Base-by-base conservation (phyloP, 1,140 invertebrate genomes). In the Anastatus disparis region DNA sequence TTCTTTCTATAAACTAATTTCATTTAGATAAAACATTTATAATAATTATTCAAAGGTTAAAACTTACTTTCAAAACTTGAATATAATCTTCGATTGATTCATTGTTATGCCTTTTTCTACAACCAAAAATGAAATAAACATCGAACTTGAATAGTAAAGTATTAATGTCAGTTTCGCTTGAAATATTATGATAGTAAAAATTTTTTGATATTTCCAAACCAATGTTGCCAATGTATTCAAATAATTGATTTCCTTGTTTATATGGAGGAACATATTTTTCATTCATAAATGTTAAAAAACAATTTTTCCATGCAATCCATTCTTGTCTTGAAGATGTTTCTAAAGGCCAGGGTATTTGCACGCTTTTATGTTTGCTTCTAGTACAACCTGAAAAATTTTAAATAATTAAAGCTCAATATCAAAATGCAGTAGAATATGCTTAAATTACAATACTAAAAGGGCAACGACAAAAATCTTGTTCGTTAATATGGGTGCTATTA, bases 121-220 rank as follows among this genome's bases (percentile, higher is more conserved):
- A 15, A 7, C 61, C 44, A 56, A 70, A 72, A 46, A 58, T 70
- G 15, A 72, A 75, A 13, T 44, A 59, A 8, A 65, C 56, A 52
- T 75, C 73, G 9, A 75, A 72, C 53, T 75, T 72, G 15, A 55
- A 35, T n/a, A 75, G 15, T 3, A 72, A 31, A 62, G 69, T 38
- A 15, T 44, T 10, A 20, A 75, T 40, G 35, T 75, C 22, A 35
- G 40, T 50, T 66, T 69, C 22, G 17, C 38, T 44, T 6, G 10
- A 13, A 8, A 2, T 2, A 2, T 46, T 17, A n/a, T 15, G 3
- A 15, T 42, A 72, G 12, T 38, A 56, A 27, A 75, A 62, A 17
- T 62, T 67, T 50, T 56, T 72, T 20, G 17, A 55, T 24, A 61
- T 68, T 58, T 59, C 40, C 22, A 40, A 15, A 0, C 73, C 73